phyloP scores from a whole-genome alignment of 2,113 vertebrate species.

The Calyptommatus sinebrachiatus region DNA sequence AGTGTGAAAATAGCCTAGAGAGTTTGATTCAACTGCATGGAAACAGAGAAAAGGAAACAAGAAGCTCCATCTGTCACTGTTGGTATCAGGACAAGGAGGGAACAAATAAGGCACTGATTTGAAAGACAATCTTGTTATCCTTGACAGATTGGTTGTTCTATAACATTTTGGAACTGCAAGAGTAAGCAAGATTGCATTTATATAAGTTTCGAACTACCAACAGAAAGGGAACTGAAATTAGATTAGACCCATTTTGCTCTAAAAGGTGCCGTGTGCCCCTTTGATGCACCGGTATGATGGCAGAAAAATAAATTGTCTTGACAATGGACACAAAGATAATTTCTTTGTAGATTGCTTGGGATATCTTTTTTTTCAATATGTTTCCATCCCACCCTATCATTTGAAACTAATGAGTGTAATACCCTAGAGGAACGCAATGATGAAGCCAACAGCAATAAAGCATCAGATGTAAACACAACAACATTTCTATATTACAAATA shows the following conservation, averaged over 20 bases:
- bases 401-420: slow-evolving; percentile 47
- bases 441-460: slow-evolving; percentile 46
- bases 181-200: slow-evolving; percentile 55
- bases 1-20: background rate
- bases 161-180: slow-evolving; percentile 54
- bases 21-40: slow-evolving; percentile 14
- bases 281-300: slow-evolving; percentile 12
- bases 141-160: slow-evolving; percentile 57
- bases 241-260: slow-evolving; percentile 41
- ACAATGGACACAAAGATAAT: slow-evolving; percentile 33
- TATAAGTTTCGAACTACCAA: slow-evolving; percentile 49
- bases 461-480: slow-evolving; percentile 45
- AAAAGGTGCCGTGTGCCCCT: slow-evolving; percentile 43
- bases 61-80: slow-evolving; percentile 25
- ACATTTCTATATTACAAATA: slow-evolving; percentile 53
- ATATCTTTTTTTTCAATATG: slow-evolving; percentile 26
- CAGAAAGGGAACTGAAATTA: slow-evolving; percentile 55
- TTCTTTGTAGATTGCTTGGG: slow-evolving; percentile 35
- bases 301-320: background rate
- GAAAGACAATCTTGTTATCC: slow-evolving; percentile 50
- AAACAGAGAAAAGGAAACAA: background rate
- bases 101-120: background rate
- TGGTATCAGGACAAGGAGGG: slow-evolving; percentile 21
- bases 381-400: background rate
- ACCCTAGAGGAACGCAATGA: slow-evolving; percentile 36